phyloP scores from a whole-genome alignment of 2,113 vertebrate genomes.

The Crotophaga sulcirostris region DNA sequence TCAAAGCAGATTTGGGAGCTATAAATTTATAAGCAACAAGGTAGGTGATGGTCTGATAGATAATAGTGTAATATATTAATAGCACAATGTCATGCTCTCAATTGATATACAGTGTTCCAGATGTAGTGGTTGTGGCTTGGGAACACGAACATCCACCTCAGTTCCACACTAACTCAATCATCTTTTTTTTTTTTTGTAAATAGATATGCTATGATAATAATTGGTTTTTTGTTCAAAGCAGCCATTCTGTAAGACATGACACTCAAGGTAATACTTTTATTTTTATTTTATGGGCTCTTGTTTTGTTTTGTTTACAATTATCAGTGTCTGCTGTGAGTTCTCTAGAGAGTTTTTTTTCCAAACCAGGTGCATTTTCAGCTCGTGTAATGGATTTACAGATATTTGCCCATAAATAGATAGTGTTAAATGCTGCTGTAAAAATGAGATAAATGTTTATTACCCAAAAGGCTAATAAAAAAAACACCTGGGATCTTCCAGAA shows the following conservation, averaged over 20 bases:
- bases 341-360: constrained; percentile 13
- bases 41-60: not conserved
- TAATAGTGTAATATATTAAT: not conserved
- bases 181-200: not conserved
- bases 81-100: not conserved
- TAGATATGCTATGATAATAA: not conserved
- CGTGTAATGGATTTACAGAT: constrained; percentile 66
- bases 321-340: not conserved
- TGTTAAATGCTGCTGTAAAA: constrained; percentile 63
- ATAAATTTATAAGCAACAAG: not conserved
- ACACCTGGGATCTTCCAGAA: constrained; percentile 36
- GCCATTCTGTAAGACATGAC: constrained; percentile 27
- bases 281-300: constrained; percentile 51
- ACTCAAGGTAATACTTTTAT: constrained; percentile 53
- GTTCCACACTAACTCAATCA: not conserved
- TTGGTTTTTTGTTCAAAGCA: constrained; percentile 16
- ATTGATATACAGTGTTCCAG: rapidly evolving
- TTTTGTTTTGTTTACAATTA: constrained; percentile 64
- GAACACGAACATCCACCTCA: not conserved
- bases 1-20: not conserved
- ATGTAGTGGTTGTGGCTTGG: not conserved
- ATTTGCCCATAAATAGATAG: constrained; percentile 63
- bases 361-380: constrained; percentile 61
- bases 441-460: constrained; percentile 69
- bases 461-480: constrained; percentile 64